Evolutionary conservation across 2,888 invertebrate species (phyloP), one percentile per base, ranked within the genome.

Genomic region (Antheraea yamamai): DNA sequence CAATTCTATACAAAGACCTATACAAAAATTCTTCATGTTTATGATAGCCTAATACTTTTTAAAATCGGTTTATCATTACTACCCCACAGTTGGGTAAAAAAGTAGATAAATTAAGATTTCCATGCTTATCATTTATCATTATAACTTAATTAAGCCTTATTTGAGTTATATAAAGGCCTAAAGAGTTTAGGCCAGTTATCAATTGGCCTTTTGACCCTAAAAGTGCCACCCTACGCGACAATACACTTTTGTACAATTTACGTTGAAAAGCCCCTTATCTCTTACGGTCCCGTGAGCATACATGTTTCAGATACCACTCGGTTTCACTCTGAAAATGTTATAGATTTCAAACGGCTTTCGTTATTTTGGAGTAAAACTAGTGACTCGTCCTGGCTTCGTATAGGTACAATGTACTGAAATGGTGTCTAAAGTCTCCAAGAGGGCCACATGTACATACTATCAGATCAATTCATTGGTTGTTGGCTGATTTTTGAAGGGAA

Each of bases 261-360:
- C 3, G 14, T 66, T 16, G 30, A 66, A 66, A 66, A 26, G n/a
- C 20, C 61, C 8, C 64, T 66, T 66, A 66, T 66, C 64, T 66
- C 64, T 66, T 66, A 66, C 64, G 64, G 64, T 66, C 16, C 64
- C 64, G 16, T 66, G 64, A 30, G 16, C 64, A 61, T 26, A 30
- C 26, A 14, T 30, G 64, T 66, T 16, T 30, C 30, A 30, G 64
- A 30, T 66, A 66, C 26, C 12, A 16, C 16, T 6, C 26, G 30
- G 16, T 66, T 26, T 30, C 26, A 66, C 64, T 66, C 18, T 14
- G 26, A 66, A 66, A 66, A 66, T 30, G 26, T 23, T 66, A 26
- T 26, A 10, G n/a, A 23, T 61, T 61, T 61, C 23, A 23, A 66
- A 64, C 16, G 61, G 61, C 23, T 61, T 23, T 23, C 10, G n/a